Evolutionary conservation across 1,140 invertebrate species (phyloP).

Genomic region (Anastatus disparis): DNA sequence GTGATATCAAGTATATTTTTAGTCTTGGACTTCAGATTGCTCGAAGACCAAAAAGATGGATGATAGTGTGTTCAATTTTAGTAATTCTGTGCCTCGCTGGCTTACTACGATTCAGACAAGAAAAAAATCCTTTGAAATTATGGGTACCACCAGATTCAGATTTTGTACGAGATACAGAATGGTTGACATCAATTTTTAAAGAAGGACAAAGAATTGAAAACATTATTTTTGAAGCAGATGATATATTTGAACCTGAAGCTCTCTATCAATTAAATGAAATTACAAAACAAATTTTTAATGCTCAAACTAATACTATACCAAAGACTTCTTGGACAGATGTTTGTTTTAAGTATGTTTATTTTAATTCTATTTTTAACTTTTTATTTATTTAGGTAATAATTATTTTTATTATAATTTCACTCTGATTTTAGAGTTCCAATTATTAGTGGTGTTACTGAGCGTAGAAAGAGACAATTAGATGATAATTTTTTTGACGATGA

Average conservation of each 20-base stretch:
- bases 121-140: constrained; percentile 77
- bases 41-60: constrained; percentile 54
- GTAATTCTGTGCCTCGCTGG: constrained; percentile 60
- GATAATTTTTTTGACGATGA: constrained; percentile 59
- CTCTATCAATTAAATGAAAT: constrained; percentile 62
- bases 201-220: constrained; percentile 72
- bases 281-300: constrained; percentile 52
- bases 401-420: constrained; percentile 10
- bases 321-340: constrained; percentile 70
- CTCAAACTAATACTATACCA: constrained; percentile 44
- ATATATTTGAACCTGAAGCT: constrained; percentile 73
- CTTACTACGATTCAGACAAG: constrained; percentile 59
- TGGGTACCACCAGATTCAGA: constrained; percentile 78
- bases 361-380: constrained; percentile 17
- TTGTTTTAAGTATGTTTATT: constrained; percentile 72
- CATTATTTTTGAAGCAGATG: constrained; percentile 72
- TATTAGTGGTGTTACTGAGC: constrained; percentile 46
- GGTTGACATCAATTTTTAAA: constrained; percentile 76
- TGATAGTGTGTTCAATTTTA: constrained; percentile 54
- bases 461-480: constrained; percentile 49
- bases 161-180: constrained; percentile 76
- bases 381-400: not conserved
- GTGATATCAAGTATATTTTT: not conserved
- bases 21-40: constrained; percentile 61
- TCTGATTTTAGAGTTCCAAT: constrained; percentile 56